Conservation (phyloP, 2,797 vertebrate genomes). For the Acanthurus leucopareius region DNA sequence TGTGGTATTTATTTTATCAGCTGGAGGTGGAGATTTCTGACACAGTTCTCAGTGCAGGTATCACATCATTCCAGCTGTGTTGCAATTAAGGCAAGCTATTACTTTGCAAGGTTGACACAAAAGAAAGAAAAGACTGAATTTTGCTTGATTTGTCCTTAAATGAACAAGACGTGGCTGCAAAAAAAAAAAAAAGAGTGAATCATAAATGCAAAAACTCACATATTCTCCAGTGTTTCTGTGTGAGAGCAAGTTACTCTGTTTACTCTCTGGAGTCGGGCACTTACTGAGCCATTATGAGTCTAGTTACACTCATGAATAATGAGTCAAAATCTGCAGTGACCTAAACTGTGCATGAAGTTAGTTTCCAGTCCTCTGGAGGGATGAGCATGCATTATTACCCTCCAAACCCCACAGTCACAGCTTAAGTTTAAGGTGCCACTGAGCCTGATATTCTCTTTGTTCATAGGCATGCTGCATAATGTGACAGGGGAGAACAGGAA, state of each 20-base stretch:
- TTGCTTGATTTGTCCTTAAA: not conserved
- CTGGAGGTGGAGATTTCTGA: not conserved
- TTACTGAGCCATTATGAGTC: slow-evolving; percentile 10
- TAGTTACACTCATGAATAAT: slow-evolving; percentile 33
- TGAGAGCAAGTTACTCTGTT: slow-evolving; percentile 1
- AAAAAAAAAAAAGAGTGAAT: not conserved
- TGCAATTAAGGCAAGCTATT: not conserved
- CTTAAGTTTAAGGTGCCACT: slow-evolving; percentile 16
- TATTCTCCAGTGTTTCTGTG: not conserved
- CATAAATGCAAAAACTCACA: not conserved
- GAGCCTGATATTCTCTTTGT: not conserved
- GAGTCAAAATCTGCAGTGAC: slow-evolving; percentile 23
- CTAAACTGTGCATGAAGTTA: slow-evolving; percentile 17
- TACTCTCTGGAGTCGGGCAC: not conserved
- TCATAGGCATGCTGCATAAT: not conserved
- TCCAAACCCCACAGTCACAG: not conserved
- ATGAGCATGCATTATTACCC: slow-evolving; percentile 13
- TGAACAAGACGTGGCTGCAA: not conserved
- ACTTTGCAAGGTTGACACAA: not conserved
- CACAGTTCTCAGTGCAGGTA: not conserved
- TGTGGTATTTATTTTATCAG: not conserved
- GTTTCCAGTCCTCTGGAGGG: not conserved
- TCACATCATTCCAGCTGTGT: slow-evolving; percentile 1
- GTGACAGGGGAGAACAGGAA: not conserved
- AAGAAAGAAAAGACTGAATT: not conserved